Base-by-base conservation (phyloP, 2,888 invertebrate species). In the Cryptus viduatorius region DNA sequence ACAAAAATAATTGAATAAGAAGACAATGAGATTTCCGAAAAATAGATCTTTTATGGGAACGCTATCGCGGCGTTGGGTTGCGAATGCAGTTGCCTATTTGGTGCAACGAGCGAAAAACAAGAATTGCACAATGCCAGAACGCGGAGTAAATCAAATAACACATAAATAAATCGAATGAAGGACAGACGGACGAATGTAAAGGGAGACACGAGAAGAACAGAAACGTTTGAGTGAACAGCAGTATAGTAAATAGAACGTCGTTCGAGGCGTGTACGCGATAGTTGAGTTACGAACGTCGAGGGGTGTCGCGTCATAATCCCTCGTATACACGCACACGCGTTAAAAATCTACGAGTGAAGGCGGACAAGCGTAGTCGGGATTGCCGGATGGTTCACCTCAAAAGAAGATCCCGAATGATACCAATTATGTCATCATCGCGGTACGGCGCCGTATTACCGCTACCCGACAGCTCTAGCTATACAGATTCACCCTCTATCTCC, bases 371-470 rank as follows among this genome's bases (percentile, higher is more conserved):
- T 7, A 61, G 12, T 14, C 73, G 68, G 76, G 79, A 82, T 82
- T 73, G 79, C 79, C 85, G 81, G 87, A 88, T 89, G 92, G 90
- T 90, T 89, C 88, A 91, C 88, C 90, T 90, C 89, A 89, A 91
- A 92, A 90, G 91, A 91, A 91, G 91, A 90, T 88, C 86, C 85
- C 89, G 90, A 91, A 91, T 91, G 91, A 92, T 92, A 92, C 90
- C 92, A 92, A 92, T 92, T 92, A 92, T 92, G 91, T 91, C 92
- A 92, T 92, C 92, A 92, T 88, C 87, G 87, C 73, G 79, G 77
- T 78, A 69, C 46, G 59, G 31, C 42, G 24, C 68, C 64, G 61
- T 64, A 46, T 44, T 42, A 44, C 24, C 59, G 19, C 73, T 61
- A n/a, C 46, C 48, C 59, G 7, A 78, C 68, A 37, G 37, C n/a